These are phyloP conservation scores for Pogoniulus pusillus DNA, from an alignment of 2,797 vertebrate genomes.

Conservation along the genomic window DNA sequence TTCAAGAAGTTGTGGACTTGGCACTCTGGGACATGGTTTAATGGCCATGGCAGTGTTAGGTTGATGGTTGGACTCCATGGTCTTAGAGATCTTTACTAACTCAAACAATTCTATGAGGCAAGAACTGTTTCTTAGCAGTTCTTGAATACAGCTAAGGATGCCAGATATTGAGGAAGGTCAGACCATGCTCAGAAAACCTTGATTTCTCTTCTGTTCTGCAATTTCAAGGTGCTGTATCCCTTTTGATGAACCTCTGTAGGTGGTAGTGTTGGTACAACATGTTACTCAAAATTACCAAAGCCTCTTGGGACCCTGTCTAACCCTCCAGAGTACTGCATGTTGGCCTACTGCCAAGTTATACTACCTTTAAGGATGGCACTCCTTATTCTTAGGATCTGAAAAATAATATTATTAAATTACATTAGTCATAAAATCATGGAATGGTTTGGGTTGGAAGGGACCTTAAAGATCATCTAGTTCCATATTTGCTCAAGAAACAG, in stretches of 20 bases:
- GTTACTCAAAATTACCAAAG: neutral
- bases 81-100: no score
- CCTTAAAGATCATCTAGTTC: no score
- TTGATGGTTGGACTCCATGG: no score
- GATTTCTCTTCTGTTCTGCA: neutral
- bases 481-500: neutral
- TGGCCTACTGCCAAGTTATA: neutral
- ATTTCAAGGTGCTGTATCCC: neutral
- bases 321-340: neutral
- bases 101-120: neutral
- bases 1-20: no score
- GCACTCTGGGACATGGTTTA: no score
- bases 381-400: neutral
- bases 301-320: neutral
- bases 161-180: neutral
- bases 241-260: conserved; percentile 44
- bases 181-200: neutral
- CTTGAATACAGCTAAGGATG: neutral
- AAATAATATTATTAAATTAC: neutral
- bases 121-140: neutral
- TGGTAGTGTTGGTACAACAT: conserved; percentile 12
- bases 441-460: no score
- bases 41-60: no score
- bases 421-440: no score
- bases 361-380: neutral